Percentiles rank a stretch among this genome's conserved stretches.
These are phyloP conservation scores for Microcebus jonahi DNA, from an alignment of 2,113 vertebrate genomes.

Conservation along the genomic window DNA sequence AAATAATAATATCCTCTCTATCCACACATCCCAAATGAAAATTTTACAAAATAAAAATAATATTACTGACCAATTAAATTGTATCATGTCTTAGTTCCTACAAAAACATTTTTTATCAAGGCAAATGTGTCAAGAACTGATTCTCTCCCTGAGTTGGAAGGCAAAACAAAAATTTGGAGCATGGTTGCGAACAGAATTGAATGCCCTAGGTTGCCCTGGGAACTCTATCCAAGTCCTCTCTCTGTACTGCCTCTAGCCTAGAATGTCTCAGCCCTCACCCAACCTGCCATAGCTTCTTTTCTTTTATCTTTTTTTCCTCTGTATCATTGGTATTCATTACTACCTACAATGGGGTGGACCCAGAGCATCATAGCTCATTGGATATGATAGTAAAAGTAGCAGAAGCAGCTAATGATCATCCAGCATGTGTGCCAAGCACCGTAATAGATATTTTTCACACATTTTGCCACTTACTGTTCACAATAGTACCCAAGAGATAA, in stretches of 20 bases:
- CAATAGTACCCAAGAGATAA: not conserved
- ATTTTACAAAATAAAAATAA: slow-evolving; percentile 33
- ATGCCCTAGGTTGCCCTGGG: not conserved
- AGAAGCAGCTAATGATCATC: not conserved
- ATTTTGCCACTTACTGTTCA: not conserved
- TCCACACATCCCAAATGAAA: slow-evolving; percentile 23
- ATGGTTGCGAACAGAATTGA: not conserved
- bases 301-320: not conserved
- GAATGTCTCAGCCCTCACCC: not conserved
- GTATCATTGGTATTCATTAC: not conserved
- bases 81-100: not conserved
- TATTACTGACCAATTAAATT: not conserved
- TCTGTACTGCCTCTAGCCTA: not conserved
- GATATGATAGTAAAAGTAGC: not conserved
- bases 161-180: not conserved
- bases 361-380: not conserved
- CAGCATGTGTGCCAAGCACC: not conserved
- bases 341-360: not conserved
- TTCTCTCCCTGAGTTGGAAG: not conserved
- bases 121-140: not conserved
- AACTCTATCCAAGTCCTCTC: not conserved
- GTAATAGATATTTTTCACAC: not conserved
- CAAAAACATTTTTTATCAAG: not conserved
- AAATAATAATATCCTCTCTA: not conserved
- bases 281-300: not conserved